Base-by-base conservation (phyloP, 2,113 vertebrate genomes). In the Gasterosteus aculeatus region DNA sequence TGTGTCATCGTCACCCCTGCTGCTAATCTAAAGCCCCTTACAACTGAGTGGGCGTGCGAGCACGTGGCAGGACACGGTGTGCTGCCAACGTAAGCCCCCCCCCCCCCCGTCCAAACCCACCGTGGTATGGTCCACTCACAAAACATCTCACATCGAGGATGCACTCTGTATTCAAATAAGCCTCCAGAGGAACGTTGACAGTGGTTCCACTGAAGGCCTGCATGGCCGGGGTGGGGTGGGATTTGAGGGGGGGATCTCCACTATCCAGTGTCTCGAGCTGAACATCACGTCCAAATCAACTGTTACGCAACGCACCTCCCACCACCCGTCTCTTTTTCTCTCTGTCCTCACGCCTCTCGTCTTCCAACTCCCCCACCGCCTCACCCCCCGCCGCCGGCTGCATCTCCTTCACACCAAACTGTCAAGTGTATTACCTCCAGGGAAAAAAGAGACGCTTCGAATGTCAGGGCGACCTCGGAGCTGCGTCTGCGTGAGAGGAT, bases 361-460 rank as follows among this genome's bases (percentile, higher is more conserved):
- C 62, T 38, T 38, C 47, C 41, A 10, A n/a, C 53, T 3, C 56
- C 16, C 18, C 19, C 42, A 10, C 10, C 26, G 44, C 42, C 51
- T n/a, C 31, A 38, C 62, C 42, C 42, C 62, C 26, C 16, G 14
- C 26, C 12, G 39, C 51, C 58, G 22, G 58, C 68, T 74, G 79
- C 65, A 39, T 39, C 60, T 84, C 75, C 71, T 70, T 89, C 74
- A 75, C 80, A 87, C 72, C 78, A 44, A 81, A 70, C 83, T 83
- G 83, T 85, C 82, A 87, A 84, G 82, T 80, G 83, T 81, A 72
- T 65, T 75, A 69, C 57, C 77, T 33, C 80, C 72, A 54, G 85
- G 53, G 65, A 80, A 73, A 54, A 54, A 54, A 26, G 26, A 54
- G 56, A 38, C n/a, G 4, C 4, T 54, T 22, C 2, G 29, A 72